Evolutionary conservation across 2,113 vertebrate species (phyloP), one percentile per base, ranked within the genome.

Genomic region (Oreochromis spilurus): DNA sequence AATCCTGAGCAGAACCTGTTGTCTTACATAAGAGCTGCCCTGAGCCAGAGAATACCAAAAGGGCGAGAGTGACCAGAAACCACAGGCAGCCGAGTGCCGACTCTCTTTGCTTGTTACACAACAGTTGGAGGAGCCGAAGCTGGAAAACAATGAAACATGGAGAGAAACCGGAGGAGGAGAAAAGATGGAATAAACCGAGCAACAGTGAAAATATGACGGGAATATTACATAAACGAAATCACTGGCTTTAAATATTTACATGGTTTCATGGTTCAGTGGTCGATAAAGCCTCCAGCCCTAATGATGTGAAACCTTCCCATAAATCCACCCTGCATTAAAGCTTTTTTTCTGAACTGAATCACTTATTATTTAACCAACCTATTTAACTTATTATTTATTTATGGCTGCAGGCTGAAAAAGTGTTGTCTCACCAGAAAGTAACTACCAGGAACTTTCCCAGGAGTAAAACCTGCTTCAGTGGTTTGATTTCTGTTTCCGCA

Each of bases 21-120:
- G 24, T 60, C 72, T 90, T 83, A 83, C 80, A 62, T 85, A 82
- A 84, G 78, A 87, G 60, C 67, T 19, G 72, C 72, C 45, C 70
- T 1, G 6, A 52, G 72, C 50, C 60, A 26, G 81, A 26, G 12
- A 83, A 83, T 43, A 77, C 45, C 29, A 7, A 34, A n/a, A 81
- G 65, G 34, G 36, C 53, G 36, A 81, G 81, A 82, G 52, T 40
- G 80, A 54, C 17, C 79, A 77, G 60, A 43, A 84, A 89, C 85
- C 85, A 58, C 85, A 85, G 82, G 58, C 70, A 40, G 45, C 53
- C 3, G n/a, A 26, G 50, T 34, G 43, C 12, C 62, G 13, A 45
- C 57, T 80, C 13, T 16, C 52, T 80, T 31, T 60, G n/a, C 75
- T 78, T 8, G 14, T 88, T 84, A 79, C 81, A 84, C 90, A 91